Evolutionary conservation across 2,797 vertebrate genomes (phyloP).

Genomic region (Lateolabrax maculatus): DNA sequence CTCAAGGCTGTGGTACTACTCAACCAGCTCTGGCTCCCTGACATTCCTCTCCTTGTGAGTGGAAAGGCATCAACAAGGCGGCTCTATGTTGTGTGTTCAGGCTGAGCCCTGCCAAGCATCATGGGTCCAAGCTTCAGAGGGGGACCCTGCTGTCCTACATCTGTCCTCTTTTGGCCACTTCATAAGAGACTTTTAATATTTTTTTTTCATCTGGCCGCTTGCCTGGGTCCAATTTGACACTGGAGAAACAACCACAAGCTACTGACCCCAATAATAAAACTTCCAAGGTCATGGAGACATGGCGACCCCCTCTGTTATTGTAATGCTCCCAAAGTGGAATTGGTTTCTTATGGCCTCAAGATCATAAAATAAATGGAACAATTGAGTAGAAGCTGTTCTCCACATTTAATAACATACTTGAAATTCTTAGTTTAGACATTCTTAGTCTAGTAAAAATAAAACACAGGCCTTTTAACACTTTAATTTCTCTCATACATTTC

Average conservation of each 20-base stretch:
- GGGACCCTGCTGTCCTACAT: constrained; percentile 26
- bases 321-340: constrained; percentile 10
- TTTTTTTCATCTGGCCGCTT: not conserved
- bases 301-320: constrained; percentile 9
- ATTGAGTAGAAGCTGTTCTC: not conserved
- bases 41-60: constrained; percentile 1
- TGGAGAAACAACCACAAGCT: constrained; percentile 8
- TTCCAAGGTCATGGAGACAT: constrained; percentile 8
- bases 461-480: not conserved
- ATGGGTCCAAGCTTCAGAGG: constrained; percentile 11
- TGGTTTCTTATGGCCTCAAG: not conserved
- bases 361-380: not conserved
- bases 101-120: constrained; percentile 9
- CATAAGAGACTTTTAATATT: constrained; percentile 23
- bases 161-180: constrained; percentile 43
- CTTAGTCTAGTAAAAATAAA: constrained; percentile 14
- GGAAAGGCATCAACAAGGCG: constrained; percentile 17
- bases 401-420: constrained; percentile 22
- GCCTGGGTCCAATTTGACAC: constrained; percentile 20
- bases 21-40: constrained; percentile 4
- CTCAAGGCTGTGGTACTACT: constrained; percentile 8
- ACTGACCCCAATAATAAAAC: constrained; percentile 11
- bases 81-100: not conserved
- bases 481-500: not conserved
- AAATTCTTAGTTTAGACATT: constrained; percentile 11